Conservation (phyloP, 2,888 invertebrate species). For the Galeruca laticollis region DNA sequence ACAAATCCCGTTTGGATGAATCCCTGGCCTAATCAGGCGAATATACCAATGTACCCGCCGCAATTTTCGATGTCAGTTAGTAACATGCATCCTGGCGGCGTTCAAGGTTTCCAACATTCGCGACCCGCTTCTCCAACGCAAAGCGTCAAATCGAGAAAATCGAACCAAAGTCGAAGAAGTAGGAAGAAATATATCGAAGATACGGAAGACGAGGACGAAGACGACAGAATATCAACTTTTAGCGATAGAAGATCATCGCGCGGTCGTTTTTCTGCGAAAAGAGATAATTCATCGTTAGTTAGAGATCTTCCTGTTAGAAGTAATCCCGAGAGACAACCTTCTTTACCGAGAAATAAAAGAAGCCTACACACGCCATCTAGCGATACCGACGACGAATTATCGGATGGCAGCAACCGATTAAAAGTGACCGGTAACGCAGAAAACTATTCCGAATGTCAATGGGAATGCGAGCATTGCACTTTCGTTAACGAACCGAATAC, state of each 20-base stretch:
- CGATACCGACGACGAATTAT: constrained; percentile 58
- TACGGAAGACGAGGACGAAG: constrained; percentile 64
- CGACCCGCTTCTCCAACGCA: constrained; percentile 78
- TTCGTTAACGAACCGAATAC: constrained; percentile 85
- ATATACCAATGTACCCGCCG: constrained; percentile 61
- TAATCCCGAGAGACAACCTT: constrained; percentile 54
- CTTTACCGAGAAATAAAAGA: constrained; percentile 53
- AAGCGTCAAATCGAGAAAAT: constrained; percentile 78
- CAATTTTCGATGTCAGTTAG: constrained; percentile 59
- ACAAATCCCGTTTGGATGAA: constrained; percentile 67
- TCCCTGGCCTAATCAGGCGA: constrained; percentile 65
- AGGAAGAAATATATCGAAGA: constrained; percentile 68
- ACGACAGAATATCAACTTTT: constrained; percentile 60
- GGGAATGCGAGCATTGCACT: constrained; percentile 93
- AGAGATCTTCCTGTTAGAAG: constrained; percentile 56
- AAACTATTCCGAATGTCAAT: constrained; percentile 66
- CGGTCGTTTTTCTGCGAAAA: constrained; percentile 53
- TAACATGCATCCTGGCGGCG: constrained; percentile 69
- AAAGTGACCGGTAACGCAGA: constrained; percentile 55
- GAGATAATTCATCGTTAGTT: constrained; percentile 60
- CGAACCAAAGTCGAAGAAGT: constrained; percentile 72
- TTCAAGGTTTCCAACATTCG: constrained; percentile 72
- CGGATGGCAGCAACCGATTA: constrained; percentile 50
- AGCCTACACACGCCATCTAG: constrained; percentile 58
- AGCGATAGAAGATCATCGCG: constrained; percentile 59